A percentile compares a stretch with the other conserved stretches of the same genome.
Conservation (phyloP, 2,797 vertebrate genomes). For the Glossophaga mutica region DNA sequence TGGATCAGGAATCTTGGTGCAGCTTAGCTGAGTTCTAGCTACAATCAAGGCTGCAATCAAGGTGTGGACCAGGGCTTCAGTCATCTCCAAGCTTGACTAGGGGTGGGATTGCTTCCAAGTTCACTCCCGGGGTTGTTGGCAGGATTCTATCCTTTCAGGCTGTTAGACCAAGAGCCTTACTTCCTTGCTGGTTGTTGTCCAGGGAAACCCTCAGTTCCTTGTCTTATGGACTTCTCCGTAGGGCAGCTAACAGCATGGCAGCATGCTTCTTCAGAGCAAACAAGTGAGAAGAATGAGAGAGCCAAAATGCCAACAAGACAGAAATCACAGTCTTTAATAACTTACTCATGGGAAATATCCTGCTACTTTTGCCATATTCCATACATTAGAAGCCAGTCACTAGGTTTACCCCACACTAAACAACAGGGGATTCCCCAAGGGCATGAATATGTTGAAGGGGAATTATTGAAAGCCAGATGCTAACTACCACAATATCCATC, state of each 20-base stretch:
- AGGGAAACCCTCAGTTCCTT: not conserved
- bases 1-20: not conserved
- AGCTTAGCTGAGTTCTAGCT: not conserved
- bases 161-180: rapidly evolving
- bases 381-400: not conserved
- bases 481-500: not conserved
- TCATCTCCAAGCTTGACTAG: not conserved
- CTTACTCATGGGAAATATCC: not conserved
- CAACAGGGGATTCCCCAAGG: too few relatives aligned
- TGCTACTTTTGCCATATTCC: not conserved
- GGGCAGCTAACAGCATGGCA: not conserved
- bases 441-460: not conserved
- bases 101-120: not conserved
- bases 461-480: not conserved
- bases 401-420: not conserved
- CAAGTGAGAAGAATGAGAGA: not conserved
- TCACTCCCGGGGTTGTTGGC: not conserved
- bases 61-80: rapidly evolving
- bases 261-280: not conserved
- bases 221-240: not conserved
- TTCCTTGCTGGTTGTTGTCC: not conserved
- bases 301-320: not conserved
- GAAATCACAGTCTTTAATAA: not conserved
- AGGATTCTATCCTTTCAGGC: not conserved
- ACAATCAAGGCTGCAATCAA: not conserved